Evolutionary conservation across 2,113 vertebrate species (phyloP).

Genomic region (Sebastes schlegelii): DNA sequence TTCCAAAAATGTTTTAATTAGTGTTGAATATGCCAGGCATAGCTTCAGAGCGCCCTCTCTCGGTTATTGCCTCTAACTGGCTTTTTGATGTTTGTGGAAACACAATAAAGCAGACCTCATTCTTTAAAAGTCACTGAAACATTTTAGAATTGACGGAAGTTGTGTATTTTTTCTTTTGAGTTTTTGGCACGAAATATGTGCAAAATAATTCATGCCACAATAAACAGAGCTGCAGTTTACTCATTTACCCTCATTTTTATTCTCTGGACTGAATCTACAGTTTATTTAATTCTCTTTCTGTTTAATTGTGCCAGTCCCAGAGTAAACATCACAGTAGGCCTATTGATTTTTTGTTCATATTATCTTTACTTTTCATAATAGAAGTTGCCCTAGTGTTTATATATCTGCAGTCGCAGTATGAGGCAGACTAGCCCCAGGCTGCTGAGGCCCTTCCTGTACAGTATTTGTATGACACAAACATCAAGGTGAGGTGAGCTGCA

Average conservation of each 20-base stretch:
- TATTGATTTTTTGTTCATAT: neutral
- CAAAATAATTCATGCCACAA: neutral
- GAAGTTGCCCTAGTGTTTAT: neutral
- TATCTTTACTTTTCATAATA: neutral
- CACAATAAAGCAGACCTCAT: neutral
- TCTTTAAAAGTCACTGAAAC: neutral
- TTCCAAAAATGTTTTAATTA: constrained; percentile 65
- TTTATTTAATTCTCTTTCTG: neutral
- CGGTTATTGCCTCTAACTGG: constrained; percentile 48
- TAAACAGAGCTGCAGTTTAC: neutral
- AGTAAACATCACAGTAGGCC: neutral
- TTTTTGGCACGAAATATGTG: neutral
- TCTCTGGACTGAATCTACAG: neutral
- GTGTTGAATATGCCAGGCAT: constrained; percentile 34
- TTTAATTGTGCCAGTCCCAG: neutral
- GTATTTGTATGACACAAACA: constrained; percentile 80
- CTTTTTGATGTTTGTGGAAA: neutral
- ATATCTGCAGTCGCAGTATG: rapidly evolving
- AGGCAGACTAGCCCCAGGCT: neutral
- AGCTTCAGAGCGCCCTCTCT: constrained; percentile 85
- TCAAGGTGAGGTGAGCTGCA: constrained; percentile 72
- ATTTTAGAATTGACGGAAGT: neutral
- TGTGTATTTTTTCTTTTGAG: neutral
- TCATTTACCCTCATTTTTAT: neutral
- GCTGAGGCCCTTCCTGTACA: constrained; percentile 52